Conservation (phyloP, 2,113 vertebrate species). For the Mesocricetus auratus region DNA sequence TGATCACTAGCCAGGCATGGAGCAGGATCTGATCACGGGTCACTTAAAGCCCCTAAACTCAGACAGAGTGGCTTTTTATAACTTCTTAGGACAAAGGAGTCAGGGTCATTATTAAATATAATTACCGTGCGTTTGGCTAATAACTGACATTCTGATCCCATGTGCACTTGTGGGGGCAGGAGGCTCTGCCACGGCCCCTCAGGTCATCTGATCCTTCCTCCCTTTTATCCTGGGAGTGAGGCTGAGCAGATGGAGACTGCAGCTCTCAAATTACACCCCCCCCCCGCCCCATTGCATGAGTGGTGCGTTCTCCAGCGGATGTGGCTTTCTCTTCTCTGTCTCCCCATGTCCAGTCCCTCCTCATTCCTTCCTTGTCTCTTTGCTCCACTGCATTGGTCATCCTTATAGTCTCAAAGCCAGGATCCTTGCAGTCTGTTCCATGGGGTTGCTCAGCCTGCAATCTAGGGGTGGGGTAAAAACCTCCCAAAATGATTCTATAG, state of each 20-base stretch:
- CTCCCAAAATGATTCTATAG: not conserved
- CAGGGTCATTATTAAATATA: slow-evolving; percentile 76
- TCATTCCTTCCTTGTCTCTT: not conserved
- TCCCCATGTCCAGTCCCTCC: not conserved
- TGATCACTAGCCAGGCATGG: not conserved
- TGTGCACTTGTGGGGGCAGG: slow-evolving; percentile 63
- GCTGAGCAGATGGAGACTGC: slow-evolving; percentile 84
- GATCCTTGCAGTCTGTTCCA: not conserved
- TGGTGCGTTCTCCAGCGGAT: slow-evolving; percentile 50
- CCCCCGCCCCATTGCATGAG: slow-evolving; percentile 14
- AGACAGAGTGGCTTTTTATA: slow-evolving; percentile 68
- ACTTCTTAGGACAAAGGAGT: slow-evolving; percentile 69
- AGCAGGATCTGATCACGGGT: not conserved
- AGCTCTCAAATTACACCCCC: slow-evolving; percentile 78
- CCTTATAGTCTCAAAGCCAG: not conserved
- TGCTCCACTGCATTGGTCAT: not conserved
- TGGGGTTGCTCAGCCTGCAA: no score
- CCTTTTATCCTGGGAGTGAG: slow-evolving; percentile 80
- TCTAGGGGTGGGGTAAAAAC: not conserved
- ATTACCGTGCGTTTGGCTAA: slow-evolving; percentile 70
- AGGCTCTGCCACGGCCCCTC: slow-evolving; percentile 59
- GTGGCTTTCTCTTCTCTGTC: not conserved
- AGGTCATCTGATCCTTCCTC: slow-evolving; percentile 82
- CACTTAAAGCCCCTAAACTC: slow-evolving; percentile 9
- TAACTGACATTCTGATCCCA: slow-evolving; percentile 75